A percentile compares a stretch with the other conserved stretches of the same genome.
Conservation (phyloP, 1,140 invertebrate genomes). For the Pseudobourletiella spinata region DNA sequence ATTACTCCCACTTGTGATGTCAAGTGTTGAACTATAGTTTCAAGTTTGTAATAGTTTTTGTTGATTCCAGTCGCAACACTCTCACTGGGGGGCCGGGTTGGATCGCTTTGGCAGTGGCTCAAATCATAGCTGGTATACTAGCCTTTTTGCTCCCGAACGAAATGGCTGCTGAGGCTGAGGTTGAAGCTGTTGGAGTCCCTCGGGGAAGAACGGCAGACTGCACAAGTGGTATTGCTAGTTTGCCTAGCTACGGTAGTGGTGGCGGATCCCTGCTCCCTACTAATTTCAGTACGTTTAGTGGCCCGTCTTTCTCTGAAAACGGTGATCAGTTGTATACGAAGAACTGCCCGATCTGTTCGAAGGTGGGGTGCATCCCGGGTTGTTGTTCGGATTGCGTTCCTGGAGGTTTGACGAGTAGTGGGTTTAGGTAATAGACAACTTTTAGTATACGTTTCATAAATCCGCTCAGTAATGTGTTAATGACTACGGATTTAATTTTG, state of each 20-base stretch:
- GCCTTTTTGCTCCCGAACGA: slow-evolving; percentile 17
- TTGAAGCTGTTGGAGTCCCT: not conserved
- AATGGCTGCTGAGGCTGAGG: not conserved
- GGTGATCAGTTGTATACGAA: not conserved
- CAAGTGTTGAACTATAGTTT: no score
- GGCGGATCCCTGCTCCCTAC: not conserved
- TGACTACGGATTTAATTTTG: not conserved
- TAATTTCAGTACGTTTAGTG: not conserved
- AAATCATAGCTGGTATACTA: slow-evolving; percentile 9
- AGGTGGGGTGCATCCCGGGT: not conserved
- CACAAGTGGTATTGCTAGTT: not conserved
- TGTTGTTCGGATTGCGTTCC: not conserved
- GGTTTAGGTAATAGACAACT: not conserved
- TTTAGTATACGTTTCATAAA: not conserved
- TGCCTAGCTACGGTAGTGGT: not conserved
- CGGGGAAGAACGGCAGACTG: not conserved
- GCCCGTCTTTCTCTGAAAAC: not conserved
- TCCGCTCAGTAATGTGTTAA: not conserved
- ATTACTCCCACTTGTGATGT: no score
- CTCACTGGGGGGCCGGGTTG: not conserved
- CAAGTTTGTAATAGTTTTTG: no score
- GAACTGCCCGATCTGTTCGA: not conserved
- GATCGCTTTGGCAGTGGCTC: slow-evolving; percentile 4
- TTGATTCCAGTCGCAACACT: no score
- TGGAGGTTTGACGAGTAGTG: not conserved